Percentiles rank a stretch among this genome's conserved stretches.
phyloP scores from a whole-genome alignment of 2,888 invertebrate species.

The Apantesis nais region DNA sequence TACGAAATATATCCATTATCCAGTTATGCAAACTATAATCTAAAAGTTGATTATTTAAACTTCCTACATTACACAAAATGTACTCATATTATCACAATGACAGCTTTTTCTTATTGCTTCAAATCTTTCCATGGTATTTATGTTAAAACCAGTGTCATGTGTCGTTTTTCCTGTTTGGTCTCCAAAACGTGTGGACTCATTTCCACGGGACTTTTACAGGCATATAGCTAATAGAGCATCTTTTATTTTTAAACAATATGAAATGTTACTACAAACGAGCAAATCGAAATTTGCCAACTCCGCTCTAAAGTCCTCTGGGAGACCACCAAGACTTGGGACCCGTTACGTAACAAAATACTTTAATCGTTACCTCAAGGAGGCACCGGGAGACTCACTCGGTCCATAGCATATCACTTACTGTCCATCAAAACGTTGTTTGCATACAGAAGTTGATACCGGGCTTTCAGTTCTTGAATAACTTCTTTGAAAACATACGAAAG shows the following conservation, averaged over 20 bases:
- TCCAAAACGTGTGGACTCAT: too few relatives aligned
- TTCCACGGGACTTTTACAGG: too few relatives aligned
- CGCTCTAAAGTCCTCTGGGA: neutral
- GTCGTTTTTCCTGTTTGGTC: too few relatives aligned
- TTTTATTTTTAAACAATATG: neutral
- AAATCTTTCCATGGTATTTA: too few relatives aligned
- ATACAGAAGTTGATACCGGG: constrained; percentile 66
- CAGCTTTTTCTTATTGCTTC: too few relatives aligned
- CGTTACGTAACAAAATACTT: constrained; percentile 19
- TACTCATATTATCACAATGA: too few relatives aligned
- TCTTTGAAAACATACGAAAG: constrained; percentile 34
- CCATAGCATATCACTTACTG: constrained; percentile 64
- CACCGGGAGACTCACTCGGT: constrained; percentile 15
- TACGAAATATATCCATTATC: too few relatives aligned
- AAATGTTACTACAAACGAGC: neutral
- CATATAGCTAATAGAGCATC: too few relatives aligned
- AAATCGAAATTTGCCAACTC: neutral
- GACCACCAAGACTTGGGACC: constrained; percentile 8
- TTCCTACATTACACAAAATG: too few relatives aligned
- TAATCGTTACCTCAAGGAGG: constrained; percentile 11
- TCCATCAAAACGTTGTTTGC: constrained; percentile 72
- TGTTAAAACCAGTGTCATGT: too few relatives aligned
- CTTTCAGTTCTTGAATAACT: constrained; percentile 35
- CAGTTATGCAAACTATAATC: too few relatives aligned
- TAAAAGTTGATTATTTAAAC: too few relatives aligned